A percentile compares a stretch with the other conserved stretches of the same genome.
Evolutionary conservation across 2,888 invertebrate species (phyloP).

Genomic region (Steinernema carpocapsae): DNA sequence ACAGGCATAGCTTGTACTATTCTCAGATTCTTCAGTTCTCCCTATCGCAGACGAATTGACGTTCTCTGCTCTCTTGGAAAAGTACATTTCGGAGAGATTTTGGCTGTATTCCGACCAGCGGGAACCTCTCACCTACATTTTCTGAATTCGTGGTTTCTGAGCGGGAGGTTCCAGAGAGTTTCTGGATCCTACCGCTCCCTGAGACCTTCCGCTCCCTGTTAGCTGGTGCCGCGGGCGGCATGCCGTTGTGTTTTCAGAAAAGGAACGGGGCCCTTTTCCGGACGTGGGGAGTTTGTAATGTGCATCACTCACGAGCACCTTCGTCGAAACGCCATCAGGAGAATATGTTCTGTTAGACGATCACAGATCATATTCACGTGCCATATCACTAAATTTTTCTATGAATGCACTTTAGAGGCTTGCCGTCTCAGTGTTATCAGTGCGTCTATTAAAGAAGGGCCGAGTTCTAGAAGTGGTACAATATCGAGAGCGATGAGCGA

Average conservation of each 20-base stretch:
- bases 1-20: slow-evolving; percentile 22
- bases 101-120: background rate
- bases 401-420: slow-evolving; percentile 34
- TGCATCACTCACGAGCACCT: background rate
- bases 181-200: too few relatives aligned
- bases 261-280: background rate
- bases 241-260: too few relatives aligned
- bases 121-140: background rate
- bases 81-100: slow-evolving; percentile 8
- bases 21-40: background rate
- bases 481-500: slow-evolving; percentile 34
- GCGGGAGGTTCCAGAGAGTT: background rate
- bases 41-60: slow-evolving; percentile 2
- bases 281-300: slow-evolving; percentile 17
- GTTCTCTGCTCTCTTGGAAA: slow-evolving; percentile 25
- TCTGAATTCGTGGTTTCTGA: background rate
- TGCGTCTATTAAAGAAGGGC: slow-evolving; percentile 35
- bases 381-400: slow-evolving; percentile 35
- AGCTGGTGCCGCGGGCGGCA: too few relatives aligned
- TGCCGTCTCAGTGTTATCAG: slow-evolving; percentile 33
- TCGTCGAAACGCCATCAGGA: background rate
- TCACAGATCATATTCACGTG: slow-evolving; percentile 28
- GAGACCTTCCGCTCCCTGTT: too few relatives aligned
- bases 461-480: slow-evolving; percentile 35
- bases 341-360: slow-evolving; percentile 24